Base-by-base conservation (phyloP, 2,113 vertebrate species). In the Megaptera novaeangliae region DNA sequence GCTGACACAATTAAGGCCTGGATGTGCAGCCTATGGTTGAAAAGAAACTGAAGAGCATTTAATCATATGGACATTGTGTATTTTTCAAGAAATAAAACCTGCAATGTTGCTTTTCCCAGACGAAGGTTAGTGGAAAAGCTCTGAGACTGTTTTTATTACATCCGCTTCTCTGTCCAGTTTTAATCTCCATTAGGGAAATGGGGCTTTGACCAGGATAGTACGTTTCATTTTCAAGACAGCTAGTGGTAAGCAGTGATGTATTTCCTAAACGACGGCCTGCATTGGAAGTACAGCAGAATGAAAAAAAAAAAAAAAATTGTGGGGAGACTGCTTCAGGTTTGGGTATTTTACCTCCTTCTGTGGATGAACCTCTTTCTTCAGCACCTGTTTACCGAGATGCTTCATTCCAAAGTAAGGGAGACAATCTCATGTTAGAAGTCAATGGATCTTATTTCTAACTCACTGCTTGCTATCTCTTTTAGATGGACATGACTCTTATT, bases 71-170 rank as follows among this genome's bases (percentile, higher is more conserved):
- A 98, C 78, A 17, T 6, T 3, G 84, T 97, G 57, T 97, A 78
- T 96, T 98, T 89, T 66, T 97, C 69, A 97, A 96, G 95, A 96
- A 96, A 94, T 95, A 97, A 98, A 98, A 85, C 44, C 69, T 96
- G 72, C 92, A 95, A 20, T 41, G 36, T 46, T 97, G 46, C 92
- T 96, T 96, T 98, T 98, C 85, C 72, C 91, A 98, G 88, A 94
- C 75, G 39, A 87, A 93, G 61, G 39, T 64, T 90, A n/a, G 59
- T 90, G 92, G 94, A 98, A 97, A 89, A 2, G 5, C 29, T 64
- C 59, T 44, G 78, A 91, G 92, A 95, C 83, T 96, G 55, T 94
- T 98, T 96, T 96, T 97, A 97, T 86, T 93, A 89, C 52, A 64
- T 57, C 92, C 59, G 98, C 97, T 97, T 71, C 46, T 39, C 39